Conservation (phyloP, 92 coral and sea anemone species). For the Heliopora coerulea region DNA sequence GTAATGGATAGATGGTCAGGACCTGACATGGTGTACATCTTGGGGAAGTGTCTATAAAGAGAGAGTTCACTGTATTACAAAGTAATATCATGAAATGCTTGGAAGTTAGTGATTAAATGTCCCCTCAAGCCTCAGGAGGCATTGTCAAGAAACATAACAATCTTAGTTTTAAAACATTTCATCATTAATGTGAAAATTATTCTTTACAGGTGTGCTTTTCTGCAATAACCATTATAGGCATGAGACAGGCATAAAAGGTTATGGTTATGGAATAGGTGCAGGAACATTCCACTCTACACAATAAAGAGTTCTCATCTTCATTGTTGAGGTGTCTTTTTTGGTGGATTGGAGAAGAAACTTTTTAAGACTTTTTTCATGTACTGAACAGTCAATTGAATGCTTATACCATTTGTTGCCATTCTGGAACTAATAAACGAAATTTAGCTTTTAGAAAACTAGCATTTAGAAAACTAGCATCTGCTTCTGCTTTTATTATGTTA, state of each 20-base stretch:
- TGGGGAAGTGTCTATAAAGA: too few relatives aligned
- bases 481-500: too few relatives aligned
- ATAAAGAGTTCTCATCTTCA: neutral
- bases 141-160: too few relatives aligned
- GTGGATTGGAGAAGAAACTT: neutral
- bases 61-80: too few relatives aligned
- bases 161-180: neutral
- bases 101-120: neutral
- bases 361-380: neutral
- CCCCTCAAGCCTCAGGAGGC: too few relatives aligned
- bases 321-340: neutral
- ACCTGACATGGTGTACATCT: too few relatives aligned
- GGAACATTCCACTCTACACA: constrained; percentile 42
- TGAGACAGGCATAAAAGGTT: constrained; percentile 6
- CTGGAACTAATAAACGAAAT: neutral
- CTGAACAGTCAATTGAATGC: neutral
- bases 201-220: constrained; percentile 16
- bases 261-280: constrained; percentile 35
- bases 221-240: constrained; percentile 28
- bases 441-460: neutral
- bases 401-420: too few relatives aligned
- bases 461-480: too few relatives aligned
- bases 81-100: too few relatives aligned
- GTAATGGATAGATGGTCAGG: too few relatives aligned
- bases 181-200: neutral